These are phyloP conservation scores for Morelia viridis DNA, from an alignment of 2,797 vertebrate genomes.

Conservation along the genomic window DNA sequence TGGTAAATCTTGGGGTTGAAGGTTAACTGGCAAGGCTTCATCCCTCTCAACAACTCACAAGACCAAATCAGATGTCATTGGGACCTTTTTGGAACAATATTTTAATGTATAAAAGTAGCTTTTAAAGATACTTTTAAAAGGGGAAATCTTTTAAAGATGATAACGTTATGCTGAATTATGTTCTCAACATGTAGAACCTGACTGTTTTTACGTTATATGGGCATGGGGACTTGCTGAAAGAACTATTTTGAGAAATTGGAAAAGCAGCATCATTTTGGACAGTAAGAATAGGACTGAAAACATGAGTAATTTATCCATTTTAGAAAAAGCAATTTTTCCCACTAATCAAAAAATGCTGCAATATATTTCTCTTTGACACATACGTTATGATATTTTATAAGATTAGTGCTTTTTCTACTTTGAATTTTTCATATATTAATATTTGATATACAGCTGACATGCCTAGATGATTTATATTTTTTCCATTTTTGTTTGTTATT, in stretches of 20 bases:
- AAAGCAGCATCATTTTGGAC: not conserved
- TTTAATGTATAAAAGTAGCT: not conserved
- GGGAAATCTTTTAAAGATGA: not conserved
- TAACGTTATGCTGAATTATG: not conserved
- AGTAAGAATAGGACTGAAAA: not conserved
- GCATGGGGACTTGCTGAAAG: not conserved
- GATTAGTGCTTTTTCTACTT: not conserved
- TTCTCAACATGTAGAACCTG: not conserved
- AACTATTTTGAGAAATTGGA: not conserved
- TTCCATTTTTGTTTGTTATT: not conserved
- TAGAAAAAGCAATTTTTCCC: not conserved
- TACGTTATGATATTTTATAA: not conserved
- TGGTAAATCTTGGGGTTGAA: no score
- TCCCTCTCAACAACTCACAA: not conserved
- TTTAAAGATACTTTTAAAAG: not conserved
- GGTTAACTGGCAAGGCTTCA: no score
- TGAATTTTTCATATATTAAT: not conserved
- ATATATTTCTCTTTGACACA: not conserved
- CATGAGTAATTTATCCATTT: not conserved
- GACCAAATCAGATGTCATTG: not conserved
- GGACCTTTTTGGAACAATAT: not conserved
- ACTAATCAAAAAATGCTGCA: not conserved
- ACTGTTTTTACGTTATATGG: not conserved
- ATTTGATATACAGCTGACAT: not conserved
- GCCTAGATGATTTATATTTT: not conserved